Conservation (phyloP, 1,140 invertebrate genomes). For the Anadara kagoshimensis region DNA sequence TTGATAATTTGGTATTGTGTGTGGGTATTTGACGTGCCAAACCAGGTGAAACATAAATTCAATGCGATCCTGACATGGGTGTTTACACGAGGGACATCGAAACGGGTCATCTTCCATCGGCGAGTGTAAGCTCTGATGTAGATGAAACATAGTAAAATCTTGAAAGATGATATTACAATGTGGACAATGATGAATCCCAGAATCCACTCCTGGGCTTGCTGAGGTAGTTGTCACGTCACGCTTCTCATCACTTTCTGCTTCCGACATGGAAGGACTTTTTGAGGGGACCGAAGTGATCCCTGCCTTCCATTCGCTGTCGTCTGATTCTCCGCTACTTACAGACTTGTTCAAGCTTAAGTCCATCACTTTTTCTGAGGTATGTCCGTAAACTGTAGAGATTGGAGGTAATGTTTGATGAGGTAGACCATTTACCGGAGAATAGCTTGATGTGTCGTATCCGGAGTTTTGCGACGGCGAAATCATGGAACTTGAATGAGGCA, state of each 20-base stretch:
- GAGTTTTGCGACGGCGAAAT: constrained; percentile 8
- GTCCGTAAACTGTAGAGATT: constrained; percentile 35
- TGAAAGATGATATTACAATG: constrained; percentile 70
- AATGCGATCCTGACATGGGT: constrained; percentile 68
- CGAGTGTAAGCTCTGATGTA: constrained; percentile 68
- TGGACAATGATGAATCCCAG: constrained; percentile 65
- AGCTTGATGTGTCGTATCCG: constrained; percentile 4
- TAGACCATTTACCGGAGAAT: constrained; percentile 24
- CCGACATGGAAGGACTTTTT: constrained; percentile 41
- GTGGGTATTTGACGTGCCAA: constrained; percentile 70
- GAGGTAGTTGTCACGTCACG: constrained; percentile 64
- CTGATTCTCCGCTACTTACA: constrained; percentile 50
- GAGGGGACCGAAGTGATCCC: constrained; percentile 30
- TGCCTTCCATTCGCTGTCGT: constrained; percentile 54
- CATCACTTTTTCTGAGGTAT: constrained; percentile 58
- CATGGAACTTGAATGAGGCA: too few species aligned
- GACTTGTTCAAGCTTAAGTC: constrained; percentile 67
- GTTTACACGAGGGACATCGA: constrained; percentile 66
- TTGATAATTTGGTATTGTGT: constrained; percentile 70
- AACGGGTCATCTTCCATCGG: constrained; percentile 64
- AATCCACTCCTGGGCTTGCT: constrained; percentile 59
- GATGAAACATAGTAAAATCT: constrained; percentile 69
- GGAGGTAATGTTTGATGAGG: constrained; percentile 45
- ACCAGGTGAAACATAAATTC: constrained; percentile 72
- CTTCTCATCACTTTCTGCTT: constrained; percentile 62